phyloP scores from a whole-genome alignment of 1,140 invertebrate genomes.

The Caenorhabditis inopinata region DNA sequence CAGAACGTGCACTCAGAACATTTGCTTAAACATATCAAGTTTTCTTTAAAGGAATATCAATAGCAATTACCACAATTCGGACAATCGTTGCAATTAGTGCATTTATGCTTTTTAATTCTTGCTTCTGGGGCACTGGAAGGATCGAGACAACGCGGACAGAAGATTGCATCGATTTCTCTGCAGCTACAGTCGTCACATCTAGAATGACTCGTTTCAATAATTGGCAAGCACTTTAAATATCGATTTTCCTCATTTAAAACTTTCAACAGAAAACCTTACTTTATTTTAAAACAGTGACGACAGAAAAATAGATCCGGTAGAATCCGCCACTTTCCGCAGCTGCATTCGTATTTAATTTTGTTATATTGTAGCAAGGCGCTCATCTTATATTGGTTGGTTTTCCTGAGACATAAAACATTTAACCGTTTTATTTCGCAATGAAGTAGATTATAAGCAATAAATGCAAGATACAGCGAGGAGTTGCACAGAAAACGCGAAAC shows the following conservation, averaged over 20 bases:
- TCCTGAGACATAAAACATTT: too few relatives aligned
- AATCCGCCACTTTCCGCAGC: not conserved
- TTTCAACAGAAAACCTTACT: not conserved
- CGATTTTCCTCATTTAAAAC: too few relatives aligned
- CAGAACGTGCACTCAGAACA: not conserved
- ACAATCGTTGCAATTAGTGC: slow-evolving; percentile 1
- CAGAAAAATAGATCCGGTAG: not conserved
- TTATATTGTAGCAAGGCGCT: not conserved
- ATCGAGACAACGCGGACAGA: slow-evolving; percentile 13
- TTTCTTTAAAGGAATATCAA: too few relatives aligned
- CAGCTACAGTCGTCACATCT: slow-evolving; percentile 11
- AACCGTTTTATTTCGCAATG: too few relatives aligned
- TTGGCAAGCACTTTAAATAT: not conserved
- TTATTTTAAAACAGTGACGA: not conserved
- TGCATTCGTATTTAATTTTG: slow-evolving; percentile 19
- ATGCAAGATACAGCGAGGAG: too few relatives aligned
- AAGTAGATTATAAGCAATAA: too few relatives aligned
- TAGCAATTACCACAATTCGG: not conserved
- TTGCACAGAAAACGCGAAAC: too few relatives aligned
- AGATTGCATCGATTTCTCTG: not conserved
- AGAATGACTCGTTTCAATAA: not conserved
- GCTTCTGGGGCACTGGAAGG: not conserved
- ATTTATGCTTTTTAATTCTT: slow-evolving; percentile 8
- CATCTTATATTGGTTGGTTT: too few relatives aligned
- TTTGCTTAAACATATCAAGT: not conserved